Base-by-base conservation (phyloP, 2,888 invertebrate genomes). In the Hylaea fasciaria region DNA sequence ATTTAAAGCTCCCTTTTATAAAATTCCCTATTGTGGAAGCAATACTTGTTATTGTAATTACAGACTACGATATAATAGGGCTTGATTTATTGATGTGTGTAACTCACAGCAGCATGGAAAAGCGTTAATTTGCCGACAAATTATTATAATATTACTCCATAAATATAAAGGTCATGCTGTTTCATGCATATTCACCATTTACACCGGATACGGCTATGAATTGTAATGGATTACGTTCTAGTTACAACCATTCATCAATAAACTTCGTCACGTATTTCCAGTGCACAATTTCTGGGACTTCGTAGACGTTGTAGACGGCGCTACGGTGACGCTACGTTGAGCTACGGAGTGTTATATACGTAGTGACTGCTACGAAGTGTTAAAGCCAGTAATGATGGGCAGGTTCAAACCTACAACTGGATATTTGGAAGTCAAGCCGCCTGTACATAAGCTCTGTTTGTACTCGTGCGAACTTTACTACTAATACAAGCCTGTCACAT, bases 141-240 rank as follows among this genome's bases (percentile, higher is more conserved):
- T 22, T 43, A 49, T 44, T 49, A 17, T 35, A 48, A 48, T 49
- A 51, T 46, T 40, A 40, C 9, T 3, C n/a, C 17, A 57, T 14
- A 57, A 45, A 52, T 43, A 57, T 46, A 58, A 53, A 16, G 58
- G 50, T 60, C 50, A 47, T 55, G 35, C 55, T 60, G 46, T 35
- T 47, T 13, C 35, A 32, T 61, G 55, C 55, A 61, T 61, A 61
- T 61, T 55, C 41, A 61, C 55, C 43, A 29, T 7, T 37, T 55
- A 12, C 44, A 35, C 46, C 49, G 47, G 51, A 61, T 51, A 51
- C 55, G 55, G 46, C 32, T 41, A 29, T 43, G 51, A 56, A 61
- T 51, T 46, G 55, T 55, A 60, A 60, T 55, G 54, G 60, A 60
- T 60, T 55, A 50, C 54, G 45, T 60, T 50, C 50, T 60, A 41